Conservation (phyloP, 2,888 invertebrate species). For the Rhamphomyia laevipes region DNA sequence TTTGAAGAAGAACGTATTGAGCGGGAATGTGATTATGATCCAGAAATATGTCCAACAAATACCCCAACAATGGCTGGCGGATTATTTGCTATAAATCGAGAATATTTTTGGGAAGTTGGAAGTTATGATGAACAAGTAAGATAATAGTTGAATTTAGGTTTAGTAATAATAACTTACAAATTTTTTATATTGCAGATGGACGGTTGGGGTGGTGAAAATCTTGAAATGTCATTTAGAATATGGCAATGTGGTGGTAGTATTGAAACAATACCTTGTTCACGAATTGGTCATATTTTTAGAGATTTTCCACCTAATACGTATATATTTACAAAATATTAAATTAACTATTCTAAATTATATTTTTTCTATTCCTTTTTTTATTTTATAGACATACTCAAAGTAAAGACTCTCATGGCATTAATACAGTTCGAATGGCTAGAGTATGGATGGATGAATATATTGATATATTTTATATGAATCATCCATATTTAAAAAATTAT, state of each 20-base stretch:
- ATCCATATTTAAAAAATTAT: conserved; percentile 65
- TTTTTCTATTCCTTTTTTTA: too few species aligned
- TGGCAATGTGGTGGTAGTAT: too few species aligned
- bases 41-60: conserved; percentile 37
- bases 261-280: conserved; percentile 93
- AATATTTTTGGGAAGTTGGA: conserved; percentile 92
- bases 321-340: too few species aligned
- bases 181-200: conserved; percentile 53
- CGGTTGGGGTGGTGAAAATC: too few species aligned
- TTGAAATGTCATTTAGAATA: too few species aligned
- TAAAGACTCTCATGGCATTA: too few species aligned
- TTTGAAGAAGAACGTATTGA: conserved; percentile 32
- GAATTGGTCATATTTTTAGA: too few species aligned
- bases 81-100: conserved; percentile 81
- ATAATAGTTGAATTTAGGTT: background rate
- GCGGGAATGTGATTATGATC: conserved; percentile 26
- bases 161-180: background rate
- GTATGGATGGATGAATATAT: too few species aligned
- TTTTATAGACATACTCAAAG: too few species aligned
- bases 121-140: conserved; percentile 71
- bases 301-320: too few species aligned
- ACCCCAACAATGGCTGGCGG: conserved; percentile 99
- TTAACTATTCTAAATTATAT: too few species aligned
- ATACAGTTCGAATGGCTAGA: too few species aligned
- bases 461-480: conserved; percentile 77